Conservation (phyloP, 2,888 invertebrate species). For the Ptilodon capucinus region DNA sequence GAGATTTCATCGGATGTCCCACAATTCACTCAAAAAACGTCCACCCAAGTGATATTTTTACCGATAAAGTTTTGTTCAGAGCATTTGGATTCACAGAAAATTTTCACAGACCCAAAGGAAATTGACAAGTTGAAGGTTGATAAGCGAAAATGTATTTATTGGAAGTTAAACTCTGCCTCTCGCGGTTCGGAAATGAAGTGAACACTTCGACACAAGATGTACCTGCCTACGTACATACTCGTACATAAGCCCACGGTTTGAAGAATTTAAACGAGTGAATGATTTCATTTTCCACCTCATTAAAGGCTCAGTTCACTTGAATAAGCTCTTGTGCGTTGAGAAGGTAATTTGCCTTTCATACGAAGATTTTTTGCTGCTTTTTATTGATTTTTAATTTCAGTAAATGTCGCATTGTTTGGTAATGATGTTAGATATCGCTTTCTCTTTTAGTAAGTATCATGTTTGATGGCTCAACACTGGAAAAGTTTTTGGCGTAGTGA, state of each 20-base stretch:
- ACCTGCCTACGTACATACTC: too few species aligned
- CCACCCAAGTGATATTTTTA: neutral
- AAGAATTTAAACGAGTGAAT: slow-evolving; percentile 45
- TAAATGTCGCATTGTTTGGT: too few species aligned
- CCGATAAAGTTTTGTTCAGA: neutral
- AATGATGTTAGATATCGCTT: too few species aligned
- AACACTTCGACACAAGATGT: slow-evolving; percentile 51
- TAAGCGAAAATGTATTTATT: slow-evolving; percentile 22
- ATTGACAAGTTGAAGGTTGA: slow-evolving; percentile 25
- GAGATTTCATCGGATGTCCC: too few species aligned
- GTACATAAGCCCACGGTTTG: slow-evolving; percentile 34
- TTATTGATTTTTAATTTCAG: neutral
- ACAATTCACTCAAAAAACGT: too few species aligned
- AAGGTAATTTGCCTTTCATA: neutral
- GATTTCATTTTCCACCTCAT: slow-evolving; percentile 55
- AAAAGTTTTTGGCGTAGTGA: too few species aligned
- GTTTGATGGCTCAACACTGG: too few species aligned
- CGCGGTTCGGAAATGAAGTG: slow-evolving; percentile 44
- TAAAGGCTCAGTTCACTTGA: slow-evolving; percentile 28
- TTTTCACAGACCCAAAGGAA: slow-evolving; percentile 19
- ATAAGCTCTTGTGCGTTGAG: slow-evolving; percentile 11
- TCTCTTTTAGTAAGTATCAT: too few species aligned
- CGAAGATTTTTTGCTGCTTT: neutral
- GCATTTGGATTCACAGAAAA: slow-evolving; percentile 3
- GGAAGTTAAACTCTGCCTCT: slow-evolving; percentile 5